Evolutionary conservation across 2,113 vertebrate genomes (phyloP).

Genomic region (Agapornis roseicollis): DNA sequence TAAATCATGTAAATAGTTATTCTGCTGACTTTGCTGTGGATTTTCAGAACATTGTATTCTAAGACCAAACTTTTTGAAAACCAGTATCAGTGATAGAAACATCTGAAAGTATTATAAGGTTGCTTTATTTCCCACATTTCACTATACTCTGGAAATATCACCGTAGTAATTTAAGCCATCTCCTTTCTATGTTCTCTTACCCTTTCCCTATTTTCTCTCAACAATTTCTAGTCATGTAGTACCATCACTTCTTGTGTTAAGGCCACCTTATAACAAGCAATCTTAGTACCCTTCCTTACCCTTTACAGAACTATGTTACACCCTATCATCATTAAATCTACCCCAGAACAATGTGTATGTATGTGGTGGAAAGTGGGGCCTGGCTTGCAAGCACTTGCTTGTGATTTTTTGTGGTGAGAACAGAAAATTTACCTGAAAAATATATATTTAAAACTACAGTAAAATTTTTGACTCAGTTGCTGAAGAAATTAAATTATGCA

Average conservation of each 20-base stretch:
- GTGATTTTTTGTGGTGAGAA: background rate
- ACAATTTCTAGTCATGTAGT: background rate
- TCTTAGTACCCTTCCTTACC: background rate
- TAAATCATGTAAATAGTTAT: background rate
- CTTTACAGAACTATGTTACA: background rate
- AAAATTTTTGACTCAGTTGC: background rate
- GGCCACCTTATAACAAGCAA: background rate
- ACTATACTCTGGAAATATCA: background rate
- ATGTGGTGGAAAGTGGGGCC: background rate
- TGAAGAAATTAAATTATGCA: background rate
- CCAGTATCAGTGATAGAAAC: background rate
- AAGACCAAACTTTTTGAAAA: background rate
- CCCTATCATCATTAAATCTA: background rate
- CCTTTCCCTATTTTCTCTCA: background rate
- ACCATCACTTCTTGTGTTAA: background rate
- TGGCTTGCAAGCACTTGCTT: background rate
- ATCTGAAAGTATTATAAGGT: background rate
- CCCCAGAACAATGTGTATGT: rapidly evolving
- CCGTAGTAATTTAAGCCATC: background rate
- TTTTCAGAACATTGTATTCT: background rate
- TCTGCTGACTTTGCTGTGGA: background rate
- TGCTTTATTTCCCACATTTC: background rate
- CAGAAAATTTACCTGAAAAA: background rate
- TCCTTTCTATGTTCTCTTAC: background rate
- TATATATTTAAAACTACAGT: background rate